Evolutionary conservation across 1,140 invertebrate genomes (phyloP), one percentile per base, ranked within the genome.

Genomic region (Ylistrum balloti): DNA sequence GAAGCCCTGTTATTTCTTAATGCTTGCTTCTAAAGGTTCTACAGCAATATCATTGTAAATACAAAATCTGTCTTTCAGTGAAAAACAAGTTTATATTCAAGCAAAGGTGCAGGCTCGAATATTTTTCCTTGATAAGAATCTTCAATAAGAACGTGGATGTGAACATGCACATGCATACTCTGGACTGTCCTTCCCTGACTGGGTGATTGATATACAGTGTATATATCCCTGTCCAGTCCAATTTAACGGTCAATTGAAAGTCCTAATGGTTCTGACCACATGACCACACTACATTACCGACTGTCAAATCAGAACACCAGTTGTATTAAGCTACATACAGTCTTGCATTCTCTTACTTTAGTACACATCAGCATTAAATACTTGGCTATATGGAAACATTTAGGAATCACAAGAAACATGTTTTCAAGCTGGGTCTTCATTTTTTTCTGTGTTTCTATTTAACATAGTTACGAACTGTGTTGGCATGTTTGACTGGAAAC

Each of bases 361-460:
- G 22, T 74, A 28, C 56, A 74, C 56, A 74, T 7, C 15, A 74
- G 56, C n/a, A 28, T 5, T 74, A 74, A 74, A 74, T n/a, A 74
- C 56, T n/a, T n/a, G n/a, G 56, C 22, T 28, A 28, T 74, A 74
- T 74, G 56, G 22, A 74, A 74, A 74, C 56, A 28, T 74, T 74
- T 74, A 7, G 22, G 17, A n/a, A 74, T 17, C 15, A 74, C n/a
- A 28, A 74, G 56, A 74, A 74, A 74, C 56, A n/a, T 74, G 56
- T 74, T 74, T 74, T 74, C 56, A 74, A 74, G 56, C 56, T 74
- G 56, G 28, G 56, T 28, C 56, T 74, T 28, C 22, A n/a, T 28
- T 74, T 74, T 56, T 74, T 74, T 74, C 56, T 74, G 56, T n/a
- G 28, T 74, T 74, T 74, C 56, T 74, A 74, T 74, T 74, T 74